Evolutionary conservation across 2,113 vertebrate genomes (phyloP).

Genomic region (Megalops atlanticus): DNA sequence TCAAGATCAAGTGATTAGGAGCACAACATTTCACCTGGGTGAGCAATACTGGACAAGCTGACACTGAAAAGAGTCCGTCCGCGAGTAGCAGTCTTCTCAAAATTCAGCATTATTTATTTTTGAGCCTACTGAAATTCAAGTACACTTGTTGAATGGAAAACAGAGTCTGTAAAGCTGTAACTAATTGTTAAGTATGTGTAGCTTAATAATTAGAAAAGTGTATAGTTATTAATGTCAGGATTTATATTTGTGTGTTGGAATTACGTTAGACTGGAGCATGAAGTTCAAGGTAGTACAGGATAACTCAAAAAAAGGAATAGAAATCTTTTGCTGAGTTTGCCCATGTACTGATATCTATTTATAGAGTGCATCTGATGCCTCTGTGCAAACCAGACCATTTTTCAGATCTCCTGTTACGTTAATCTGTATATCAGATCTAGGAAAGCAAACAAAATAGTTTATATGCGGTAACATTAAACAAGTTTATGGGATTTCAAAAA

Average conservation of each 20-base stretch:
- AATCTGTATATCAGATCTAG: conserved; percentile 2
- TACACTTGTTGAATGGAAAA: conserved; percentile 29
- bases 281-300: not conserved
- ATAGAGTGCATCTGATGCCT: not conserved
- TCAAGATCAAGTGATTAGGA: conserved; percentile 25
- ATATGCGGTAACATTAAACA: not conserved
- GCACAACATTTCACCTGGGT: conserved; percentile 55
- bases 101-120: conserved; percentile 55
- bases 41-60: conserved; percentile 53
- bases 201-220: not conserved
- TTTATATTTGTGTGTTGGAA: not conserved
- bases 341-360: conserved; percentile 15
- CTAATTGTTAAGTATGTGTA: not conserved
- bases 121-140: conserved; percentile 56
- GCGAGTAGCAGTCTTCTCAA: conserved; percentile 56
- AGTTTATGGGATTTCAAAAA: not conserved
- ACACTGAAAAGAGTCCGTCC: conserved; percentile 63
- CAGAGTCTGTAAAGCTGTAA: not conserved
- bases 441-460: conserved; percentile 1
- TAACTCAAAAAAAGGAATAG: not conserved
- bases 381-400: not conserved
- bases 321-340: not conserved
- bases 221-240: not conserved
- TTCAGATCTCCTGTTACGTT: not conserved
- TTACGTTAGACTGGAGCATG: not conserved